A percentile compares a stretch with the other conserved stretches of the same genome.
Evolutionary conservation across 2,888 invertebrate species (phyloP).

Genomic region (Drosophila mercatorum): DNA sequence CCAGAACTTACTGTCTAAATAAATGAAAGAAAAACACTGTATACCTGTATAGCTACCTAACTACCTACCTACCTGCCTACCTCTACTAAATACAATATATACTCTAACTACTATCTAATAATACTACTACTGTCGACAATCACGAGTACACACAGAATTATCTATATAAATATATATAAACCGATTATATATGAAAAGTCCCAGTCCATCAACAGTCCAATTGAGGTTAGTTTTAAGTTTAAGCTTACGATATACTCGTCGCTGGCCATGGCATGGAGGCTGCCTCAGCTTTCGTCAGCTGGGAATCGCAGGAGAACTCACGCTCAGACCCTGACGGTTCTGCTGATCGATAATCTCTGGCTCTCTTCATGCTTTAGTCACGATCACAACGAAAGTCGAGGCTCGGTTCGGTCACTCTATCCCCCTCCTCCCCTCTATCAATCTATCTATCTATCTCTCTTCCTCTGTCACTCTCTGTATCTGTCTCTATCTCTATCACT

Average conservation of each 20-base stretch:
- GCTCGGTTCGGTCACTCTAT: slow-evolving; percentile 42
- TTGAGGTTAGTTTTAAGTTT: slow-evolving; percentile 59
- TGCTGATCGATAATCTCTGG: slow-evolving; percentile 3
- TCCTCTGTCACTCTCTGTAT: slow-evolving; percentile 1
- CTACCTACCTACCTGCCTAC: slow-evolving; percentile 14
- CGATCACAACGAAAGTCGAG: slow-evolving; percentile 25
- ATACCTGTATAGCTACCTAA: slow-evolving; percentile 50
- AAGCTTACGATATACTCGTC: slow-evolving; percentile 43
- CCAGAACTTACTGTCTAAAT: slow-evolving; percentile 40
- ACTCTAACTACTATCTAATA: slow-evolving; percentile 37
- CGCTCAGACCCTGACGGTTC: neutral
- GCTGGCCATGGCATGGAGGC: slow-evolving; percentile 13
- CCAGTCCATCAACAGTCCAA: slow-evolving; percentile 43
- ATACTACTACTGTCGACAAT: slow-evolving; percentile 48
- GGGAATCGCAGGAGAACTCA: slow-evolving; percentile 6
- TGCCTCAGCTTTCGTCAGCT: neutral
- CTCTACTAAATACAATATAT: slow-evolving; percentile 47
- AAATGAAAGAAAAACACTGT: slow-evolving; percentile 48
- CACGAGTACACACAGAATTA: slow-evolving; percentile 44
- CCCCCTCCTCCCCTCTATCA: slow-evolving; percentile 9
- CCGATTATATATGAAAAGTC: slow-evolving; percentile 29
- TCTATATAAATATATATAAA: slow-evolving; percentile 1
- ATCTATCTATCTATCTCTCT: neutral
- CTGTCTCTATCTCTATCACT: slow-evolving; percentile 8
- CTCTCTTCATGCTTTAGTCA: slow-evolving; percentile 1